Evolutionary conservation across 2,888 invertebrate species (phyloP).

Genomic region (Masnerella sp.): DNA sequence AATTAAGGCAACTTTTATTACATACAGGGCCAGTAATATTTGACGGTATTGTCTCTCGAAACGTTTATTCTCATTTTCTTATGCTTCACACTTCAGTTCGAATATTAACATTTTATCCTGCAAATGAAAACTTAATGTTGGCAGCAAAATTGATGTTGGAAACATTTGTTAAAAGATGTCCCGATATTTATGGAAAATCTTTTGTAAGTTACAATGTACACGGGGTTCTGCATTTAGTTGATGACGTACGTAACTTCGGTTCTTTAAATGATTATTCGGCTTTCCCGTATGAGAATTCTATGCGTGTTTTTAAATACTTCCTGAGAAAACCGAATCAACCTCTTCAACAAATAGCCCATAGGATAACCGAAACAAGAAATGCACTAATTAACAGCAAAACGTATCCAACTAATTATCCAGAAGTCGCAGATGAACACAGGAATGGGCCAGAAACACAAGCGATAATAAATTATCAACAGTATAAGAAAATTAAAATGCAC

Average conservation of each 20-base stretch:
- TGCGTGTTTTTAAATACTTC: constrained; percentile 20
- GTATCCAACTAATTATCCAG: neutral
- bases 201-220: constrained; percentile 51
- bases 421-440: neutral
- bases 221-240: constrained; percentile 39
- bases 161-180: constrained; percentile 28
- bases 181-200: constrained; percentile 21
- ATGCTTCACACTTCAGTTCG: constrained; percentile 59
- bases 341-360: constrained; percentile 18
- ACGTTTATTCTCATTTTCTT: constrained; percentile 62
- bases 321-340: constrained; percentile 34
- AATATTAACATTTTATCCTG: constrained; percentile 14
- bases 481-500: neutral
- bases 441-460: neutral
- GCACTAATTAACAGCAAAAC: neutral
- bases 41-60: constrained; percentile 47
- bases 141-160: constrained; percentile 24
- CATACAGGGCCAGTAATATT: constrained; percentile 66
- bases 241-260: constrained; percentile 47
- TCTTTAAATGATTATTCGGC: constrained; percentile 45
- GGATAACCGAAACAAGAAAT: neutral
- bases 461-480: neutral
- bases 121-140: neutral
- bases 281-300: constrained; percentile 54
- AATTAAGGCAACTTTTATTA: constrained; percentile 64